Base-by-base conservation (phyloP, 2,113 vertebrate genomes). In the Epinephelus moara region DNA sequence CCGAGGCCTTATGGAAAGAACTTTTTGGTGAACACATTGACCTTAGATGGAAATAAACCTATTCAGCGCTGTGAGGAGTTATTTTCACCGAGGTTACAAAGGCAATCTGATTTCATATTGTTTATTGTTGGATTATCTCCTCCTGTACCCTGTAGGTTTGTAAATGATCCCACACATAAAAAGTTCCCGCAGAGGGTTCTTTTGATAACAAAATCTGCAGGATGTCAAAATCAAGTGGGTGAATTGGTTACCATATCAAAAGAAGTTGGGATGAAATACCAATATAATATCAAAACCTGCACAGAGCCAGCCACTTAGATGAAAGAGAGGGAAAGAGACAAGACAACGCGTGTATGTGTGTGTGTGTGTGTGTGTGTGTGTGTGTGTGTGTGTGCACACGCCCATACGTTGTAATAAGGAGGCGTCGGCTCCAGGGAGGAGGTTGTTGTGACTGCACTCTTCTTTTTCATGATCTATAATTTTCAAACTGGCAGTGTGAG, bases 381-480 rank as follows among this genome's bases (percentile, higher is more conserved):
- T 42, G 40, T 42, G 40, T 42, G 40, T 25, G 53, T 6, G n/a
- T 3, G 12, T 13, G 1, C 19, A 56, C 59, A 25, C 89, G 94
- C 55, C 1, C 45, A 5, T 50, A 52, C 49, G 4, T 19, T 90
- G 81, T 90, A 94, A 94, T 90, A 86, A 90, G 37, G 63, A 90
- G 89, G 69, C 55, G 86, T 92, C 92, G 91, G 88, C 77, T 86
- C 2, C 75, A 90, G 83, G 86, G 94, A 95, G 75, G 85, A 84
- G 88, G 84, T 72, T 91, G 86, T 85, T 90, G 78, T 85, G 93
- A 87, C 85, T 82, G 89, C 85, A 92, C 88, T 94, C 18, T 68
- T 91, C 90, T 88, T 91, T 78, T 86, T 89, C 79, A 79, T 95
- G 89, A 94, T 94, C 93, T 97, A 59, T 95, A 96, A 97, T 97